Evolutionary conservation across 2,113 vertebrate genomes (phyloP), one percentile per base, ranked within the genome.

Genomic region (Mungos mungo): DNA sequence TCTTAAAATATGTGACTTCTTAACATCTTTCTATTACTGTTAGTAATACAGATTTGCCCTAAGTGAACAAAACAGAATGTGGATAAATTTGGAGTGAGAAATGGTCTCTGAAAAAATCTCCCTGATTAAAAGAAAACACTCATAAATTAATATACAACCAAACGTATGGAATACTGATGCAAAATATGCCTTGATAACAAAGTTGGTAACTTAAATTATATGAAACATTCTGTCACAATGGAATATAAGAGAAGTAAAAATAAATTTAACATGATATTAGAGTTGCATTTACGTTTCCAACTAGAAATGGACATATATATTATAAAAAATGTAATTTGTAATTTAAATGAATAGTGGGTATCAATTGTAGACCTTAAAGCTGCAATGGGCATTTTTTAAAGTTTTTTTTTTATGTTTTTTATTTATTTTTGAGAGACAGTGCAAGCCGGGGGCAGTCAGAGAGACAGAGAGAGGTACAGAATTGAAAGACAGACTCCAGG

Each of bases 231-330:
- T 81, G 12, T 88, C 47, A 82, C 8, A 80, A 18, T 41, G 60
- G 21, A 66, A 63, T 13, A 71, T 66, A 90, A 66, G 69, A 79
- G 3, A 16, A 27, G 3, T 84, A 13, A 93, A 94, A 66, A 82
- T 65, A 86, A 85, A 41, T 29, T 88, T 63, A 95, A 35, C 5
- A 72, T 35, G 5, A 3, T 21, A 91, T 82, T 60, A 83, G 41
- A 89, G 47, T 14, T 90, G 15, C 41, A 87, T 91, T 90, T 86
- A 74, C 3, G 91, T 95, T 97, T 72, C 11, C 63, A 88, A 79
- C 29, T 71, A 63, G 35, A 60, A 89, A 81, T 77, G 38, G 1
- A 23, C n/a, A 92, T 18, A 54, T 33, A 41, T 15, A 72, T 87
- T 12, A 87, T 84, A 83, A 89, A 35, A 90, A 63, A 65, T 71